A percentile compares a stretch with the other conserved stretches of the same genome.
phyloP scores from a whole-genome alignment of 2,113 vertebrate genomes.

The Himantopus leucocephalus region DNA sequence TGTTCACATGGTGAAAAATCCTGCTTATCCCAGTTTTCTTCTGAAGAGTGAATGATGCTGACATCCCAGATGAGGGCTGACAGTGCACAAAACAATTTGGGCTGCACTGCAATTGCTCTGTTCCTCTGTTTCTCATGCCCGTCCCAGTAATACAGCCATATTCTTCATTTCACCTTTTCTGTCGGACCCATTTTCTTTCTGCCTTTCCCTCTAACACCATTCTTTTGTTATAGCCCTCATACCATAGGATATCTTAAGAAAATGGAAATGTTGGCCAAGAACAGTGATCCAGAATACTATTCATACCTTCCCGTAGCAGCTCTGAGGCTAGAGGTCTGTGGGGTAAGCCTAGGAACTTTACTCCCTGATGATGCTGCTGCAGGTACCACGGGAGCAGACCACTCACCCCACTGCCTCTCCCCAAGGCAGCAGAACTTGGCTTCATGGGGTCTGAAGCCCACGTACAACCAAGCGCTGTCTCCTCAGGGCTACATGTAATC shows the following conservation, averaged over 20 bases:
- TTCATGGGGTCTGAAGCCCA: not conserved
- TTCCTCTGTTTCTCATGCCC: not conserved
- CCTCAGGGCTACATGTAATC: not conserved
- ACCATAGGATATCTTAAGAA: not conserved
- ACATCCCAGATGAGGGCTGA: not conserved
- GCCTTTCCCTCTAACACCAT: not conserved
- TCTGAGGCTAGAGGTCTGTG: not conserved
- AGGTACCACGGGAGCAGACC: not conserved
- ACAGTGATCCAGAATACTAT: not conserved
- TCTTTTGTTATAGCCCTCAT: not conserved
- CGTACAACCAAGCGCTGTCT: not conserved
- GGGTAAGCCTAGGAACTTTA: not conserved
- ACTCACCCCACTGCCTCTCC: accelerated
- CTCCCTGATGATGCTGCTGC: not conserved
- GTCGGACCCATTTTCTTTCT: not conserved
- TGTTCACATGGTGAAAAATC: not conserved
- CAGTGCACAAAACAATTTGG: not conserved
- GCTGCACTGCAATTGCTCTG: not conserved
- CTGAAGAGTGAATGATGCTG: not conserved
- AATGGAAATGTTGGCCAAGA: not conserved
- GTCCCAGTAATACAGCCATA: not conserved
- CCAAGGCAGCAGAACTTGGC: not conserved
- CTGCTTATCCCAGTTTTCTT: not conserved
- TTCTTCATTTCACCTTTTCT: not conserved
- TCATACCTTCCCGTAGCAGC: not conserved